A percentile compares a stretch with the other conserved stretches of the same genome.
These are phyloP conservation scores for Calosoma granatense DNA, from an alignment of 1,140 invertebrate genomes.

Conservation along the genomic window DNA sequence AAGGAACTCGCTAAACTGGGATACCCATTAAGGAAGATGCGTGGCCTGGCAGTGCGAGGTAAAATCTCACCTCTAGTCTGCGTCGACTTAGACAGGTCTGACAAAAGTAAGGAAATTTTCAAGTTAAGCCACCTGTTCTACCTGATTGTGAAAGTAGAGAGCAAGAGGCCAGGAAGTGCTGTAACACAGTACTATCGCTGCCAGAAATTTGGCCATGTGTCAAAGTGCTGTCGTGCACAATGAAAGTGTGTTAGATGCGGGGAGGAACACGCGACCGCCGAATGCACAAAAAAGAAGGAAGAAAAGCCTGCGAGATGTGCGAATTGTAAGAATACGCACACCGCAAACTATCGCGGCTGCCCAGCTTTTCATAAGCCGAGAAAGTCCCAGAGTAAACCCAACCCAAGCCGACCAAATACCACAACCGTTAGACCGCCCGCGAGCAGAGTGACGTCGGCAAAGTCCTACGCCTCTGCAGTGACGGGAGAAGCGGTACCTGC, in stretches of 20 bases:
- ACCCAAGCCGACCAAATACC: not conserved
- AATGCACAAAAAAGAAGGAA: slow-evolving; percentile 13
- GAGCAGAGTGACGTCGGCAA: too few species aligned
- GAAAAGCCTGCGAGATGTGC: not conserved
- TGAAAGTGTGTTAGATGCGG: too few species aligned
- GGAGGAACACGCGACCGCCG: too few species aligned
- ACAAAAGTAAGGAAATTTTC: not conserved
- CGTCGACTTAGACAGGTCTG: not conserved
- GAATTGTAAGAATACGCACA: not conserved
- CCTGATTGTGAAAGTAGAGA: slow-evolving; percentile 4
- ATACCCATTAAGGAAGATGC: not conserved
- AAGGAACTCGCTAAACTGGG: not conserved
- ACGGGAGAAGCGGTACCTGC: too few species aligned
- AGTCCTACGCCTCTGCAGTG: too few species aligned
- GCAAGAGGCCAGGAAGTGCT: not conserved
- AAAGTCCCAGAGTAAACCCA: too few species aligned
- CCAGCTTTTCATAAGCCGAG: not conserved
- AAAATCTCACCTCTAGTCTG: not conserved
- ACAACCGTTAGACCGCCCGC: too few species aligned
- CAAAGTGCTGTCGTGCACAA: slow-evolving; percentile 11
- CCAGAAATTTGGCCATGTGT: slow-evolving; percentile 18
- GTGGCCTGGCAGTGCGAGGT: not conserved
- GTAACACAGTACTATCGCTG: slow-evolving; percentile 18
- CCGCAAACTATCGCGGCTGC: not conserved
- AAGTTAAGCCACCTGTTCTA: not conserved